These are phyloP conservation scores for Zosterops borbonicus DNA, from an alignment of 2,113 vertebrate genomes.

Conservation along the genomic window DNA sequence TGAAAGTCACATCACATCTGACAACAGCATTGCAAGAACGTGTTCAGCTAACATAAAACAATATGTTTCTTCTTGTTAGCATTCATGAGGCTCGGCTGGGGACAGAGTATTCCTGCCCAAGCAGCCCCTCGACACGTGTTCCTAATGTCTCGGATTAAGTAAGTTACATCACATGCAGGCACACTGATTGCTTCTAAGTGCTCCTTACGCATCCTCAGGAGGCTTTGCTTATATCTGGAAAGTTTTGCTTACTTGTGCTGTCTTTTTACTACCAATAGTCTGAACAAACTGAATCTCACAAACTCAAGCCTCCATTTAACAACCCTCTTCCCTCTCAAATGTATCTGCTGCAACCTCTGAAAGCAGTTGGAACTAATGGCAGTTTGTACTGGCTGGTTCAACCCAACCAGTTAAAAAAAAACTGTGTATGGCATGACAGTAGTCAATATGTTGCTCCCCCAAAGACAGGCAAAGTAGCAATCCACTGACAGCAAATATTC, in stretches of 20 bases:
- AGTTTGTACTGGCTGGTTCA: background rate
- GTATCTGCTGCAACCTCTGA: background rate
- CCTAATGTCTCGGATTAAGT: background rate
- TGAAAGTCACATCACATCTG: background rate
- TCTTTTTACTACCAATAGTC: background rate
- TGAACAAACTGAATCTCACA: background rate
- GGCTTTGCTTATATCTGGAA: background rate
- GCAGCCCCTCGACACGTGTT: fast-evolving
- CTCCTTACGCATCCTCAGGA: background rate
- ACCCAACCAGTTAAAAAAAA: background rate
- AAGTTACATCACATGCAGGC: background rate
- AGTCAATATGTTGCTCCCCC: background rate
- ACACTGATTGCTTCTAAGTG: background rate
- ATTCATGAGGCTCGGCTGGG: background rate
- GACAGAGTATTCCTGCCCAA: background rate
- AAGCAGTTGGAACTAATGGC: background rate
- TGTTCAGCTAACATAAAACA: background rate
- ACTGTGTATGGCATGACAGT: background rate
- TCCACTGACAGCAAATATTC: background rate
- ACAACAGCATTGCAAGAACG: background rate
- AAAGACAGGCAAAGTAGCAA: background rate
- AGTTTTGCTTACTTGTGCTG: background rate
- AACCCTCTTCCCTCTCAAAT: background rate
- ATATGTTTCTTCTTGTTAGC: background rate
- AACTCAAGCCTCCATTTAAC: background rate